These are phyloP conservation scores for Byasa hedistus DNA, from an alignment of 2,888 invertebrate species.

Conservation along the genomic window DNA sequence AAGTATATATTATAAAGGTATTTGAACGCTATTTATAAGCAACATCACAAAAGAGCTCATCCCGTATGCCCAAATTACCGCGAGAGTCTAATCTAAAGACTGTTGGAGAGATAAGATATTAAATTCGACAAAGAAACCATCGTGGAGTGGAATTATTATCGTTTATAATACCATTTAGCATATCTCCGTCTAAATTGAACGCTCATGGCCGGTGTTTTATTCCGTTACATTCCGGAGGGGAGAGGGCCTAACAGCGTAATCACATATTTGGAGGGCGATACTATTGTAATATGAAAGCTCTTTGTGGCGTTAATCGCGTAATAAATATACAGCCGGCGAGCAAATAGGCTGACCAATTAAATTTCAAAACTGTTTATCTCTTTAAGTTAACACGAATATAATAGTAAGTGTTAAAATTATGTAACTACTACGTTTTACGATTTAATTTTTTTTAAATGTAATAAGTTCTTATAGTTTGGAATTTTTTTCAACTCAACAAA, in stretches of 20 bases:
- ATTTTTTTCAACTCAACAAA: too few relatives aligned
- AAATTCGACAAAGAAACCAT: slow-evolving; percentile 36
- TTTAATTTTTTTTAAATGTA: too few relatives aligned
- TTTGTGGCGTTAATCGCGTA: slow-evolving; percentile 44
- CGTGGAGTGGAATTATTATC: slow-evolving; percentile 32
- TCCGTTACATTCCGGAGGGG: slow-evolving; percentile 30
- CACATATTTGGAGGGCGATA: slow-evolving; percentile 38
- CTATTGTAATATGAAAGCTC: slow-evolving; percentile 40
- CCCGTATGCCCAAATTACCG: slow-evolving; percentile 21
- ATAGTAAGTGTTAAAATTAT: too few relatives aligned
- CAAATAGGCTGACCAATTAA: slow-evolving; percentile 17
- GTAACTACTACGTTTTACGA: too few relatives aligned
- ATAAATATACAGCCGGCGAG: slow-evolving; percentile 36
- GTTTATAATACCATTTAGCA: slow-evolving; percentile 38
- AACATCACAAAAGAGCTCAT: slow-evolving; percentile 27
- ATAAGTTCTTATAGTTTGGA: too few relatives aligned
- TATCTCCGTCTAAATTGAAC: slow-evolving; percentile 36
- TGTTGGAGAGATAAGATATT: slow-evolving; percentile 32
- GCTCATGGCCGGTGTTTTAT: slow-evolving; percentile 31
- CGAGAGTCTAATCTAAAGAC: slow-evolving; percentile 23
- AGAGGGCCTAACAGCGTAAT: slow-evolving; percentile 38
- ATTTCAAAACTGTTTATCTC: too few relatives aligned
- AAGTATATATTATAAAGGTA: slow-evolving; percentile 19
- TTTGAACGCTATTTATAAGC: slow-evolving; percentile 21
- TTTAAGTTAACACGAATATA: too few relatives aligned